Percentiles rank a stretch among this genome's conserved stretches.
These are phyloP conservation scores for Acrobasis consociella DNA, from an alignment of 2,888 invertebrate species.

Conservation along the genomic window DNA sequence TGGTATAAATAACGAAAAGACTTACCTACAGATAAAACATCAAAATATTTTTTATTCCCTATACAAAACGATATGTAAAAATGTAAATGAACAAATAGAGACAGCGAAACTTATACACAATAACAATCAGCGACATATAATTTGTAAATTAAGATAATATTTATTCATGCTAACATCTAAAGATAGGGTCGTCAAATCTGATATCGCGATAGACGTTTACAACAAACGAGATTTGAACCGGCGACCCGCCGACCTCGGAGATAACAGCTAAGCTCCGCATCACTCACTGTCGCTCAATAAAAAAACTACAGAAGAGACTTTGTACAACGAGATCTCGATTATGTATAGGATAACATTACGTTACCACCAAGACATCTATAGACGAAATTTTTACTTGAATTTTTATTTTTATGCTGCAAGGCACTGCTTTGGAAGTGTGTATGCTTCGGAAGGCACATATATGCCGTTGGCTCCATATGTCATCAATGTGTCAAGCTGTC, in stretches of 20 bases:
- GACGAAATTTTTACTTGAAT: no score
- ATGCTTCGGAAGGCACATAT: no score
- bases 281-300: conserved; percentile 12
- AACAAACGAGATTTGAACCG: conserved; percentile 18
- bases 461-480: no score
- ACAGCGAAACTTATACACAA: neutral
- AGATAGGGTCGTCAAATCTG: conserved; percentile 14
- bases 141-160: neutral
- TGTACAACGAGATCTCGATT: neutral
- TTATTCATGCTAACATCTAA: conserved; percentile 6
- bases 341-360: no score
- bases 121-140: neutral
- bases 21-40: no score
- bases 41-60: no score
- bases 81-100: neutral
- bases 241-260: conserved; percentile 17
- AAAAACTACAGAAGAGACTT: neutral
- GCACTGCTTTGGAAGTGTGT: no score
- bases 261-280: conserved; percentile 15
- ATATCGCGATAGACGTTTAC: conserved; percentile 7
- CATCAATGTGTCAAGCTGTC: no score
- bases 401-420: no score
- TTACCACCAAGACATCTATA: no score
- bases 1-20: no score
- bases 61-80: no score